Conservation (phyloP, 2,797 vertebrate species). For the Mus minutoides region DNA sequence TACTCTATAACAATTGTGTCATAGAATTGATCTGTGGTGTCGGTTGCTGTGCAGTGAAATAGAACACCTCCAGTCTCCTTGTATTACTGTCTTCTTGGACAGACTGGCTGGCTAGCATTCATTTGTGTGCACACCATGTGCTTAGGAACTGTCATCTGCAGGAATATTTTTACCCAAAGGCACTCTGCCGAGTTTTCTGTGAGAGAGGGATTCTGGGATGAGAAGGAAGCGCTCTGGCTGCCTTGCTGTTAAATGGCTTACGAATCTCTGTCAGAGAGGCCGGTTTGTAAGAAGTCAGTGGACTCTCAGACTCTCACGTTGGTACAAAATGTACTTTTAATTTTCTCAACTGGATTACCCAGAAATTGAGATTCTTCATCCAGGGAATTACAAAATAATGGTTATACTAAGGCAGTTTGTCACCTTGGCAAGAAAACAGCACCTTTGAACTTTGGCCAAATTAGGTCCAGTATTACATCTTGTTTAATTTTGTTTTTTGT, state of each 20-base stretch:
- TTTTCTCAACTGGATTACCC: background rate
- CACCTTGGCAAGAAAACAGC: background rate
- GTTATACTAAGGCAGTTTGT: background rate
- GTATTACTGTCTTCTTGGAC: background rate
- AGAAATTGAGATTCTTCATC: background rate
- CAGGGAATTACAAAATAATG: background rate
- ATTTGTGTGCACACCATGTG: background rate
- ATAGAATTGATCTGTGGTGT: background rate
- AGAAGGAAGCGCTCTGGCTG: background rate
- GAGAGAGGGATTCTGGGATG: background rate
- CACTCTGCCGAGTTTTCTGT: background rate
- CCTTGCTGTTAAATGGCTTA: background rate
- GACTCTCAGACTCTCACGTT: background rate
- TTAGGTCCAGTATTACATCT: background rate
- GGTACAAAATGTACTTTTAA: background rate
- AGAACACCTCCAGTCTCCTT: background rate
- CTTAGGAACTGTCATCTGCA: background rate
- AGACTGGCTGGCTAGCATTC: background rate
- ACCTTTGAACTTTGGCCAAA: slow-evolving; percentile 20
- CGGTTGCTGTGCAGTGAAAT: background rate
- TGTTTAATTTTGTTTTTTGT: background rate
- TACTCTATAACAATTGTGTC: background rate
- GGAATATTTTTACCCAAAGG: slow-evolving; percentile 1
- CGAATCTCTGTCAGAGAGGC: background rate
- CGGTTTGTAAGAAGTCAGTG: background rate